A percentile compares a stretch with the other conserved stretches of the same genome.
phyloP scores from a whole-genome alignment of 2,888 invertebrate genomes.

The Nemoura dubitans region DNA sequence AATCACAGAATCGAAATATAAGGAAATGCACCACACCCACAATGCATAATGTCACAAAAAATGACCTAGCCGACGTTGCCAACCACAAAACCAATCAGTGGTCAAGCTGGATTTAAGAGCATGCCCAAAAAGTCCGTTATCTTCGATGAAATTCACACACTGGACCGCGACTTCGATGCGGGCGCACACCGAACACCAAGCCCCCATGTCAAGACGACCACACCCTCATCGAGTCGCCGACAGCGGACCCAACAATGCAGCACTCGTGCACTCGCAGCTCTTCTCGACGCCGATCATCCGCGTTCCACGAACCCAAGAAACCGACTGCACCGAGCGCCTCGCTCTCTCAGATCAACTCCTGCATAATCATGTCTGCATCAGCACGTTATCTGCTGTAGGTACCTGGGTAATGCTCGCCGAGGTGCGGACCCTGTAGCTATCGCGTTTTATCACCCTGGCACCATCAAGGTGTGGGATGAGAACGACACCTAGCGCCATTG shows the following conservation, averaged over 20 bases:
- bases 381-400: background rate
- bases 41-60: background rate
- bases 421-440: background rate
- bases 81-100: background rate
- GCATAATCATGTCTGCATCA: no score
- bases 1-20: background rate
- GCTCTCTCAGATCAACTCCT: background rate
- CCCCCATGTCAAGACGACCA: background rate
- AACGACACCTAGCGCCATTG: slow-evolving; percentile 32
- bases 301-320: background rate
- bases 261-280: background rate
- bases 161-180: background rate
- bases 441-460: background rate
- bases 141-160: background rate
- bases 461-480: slow-evolving; percentile 38
- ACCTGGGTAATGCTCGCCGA: background rate
- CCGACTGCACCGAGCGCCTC: background rate
- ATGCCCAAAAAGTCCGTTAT: background rate
- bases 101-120: background rate
- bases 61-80: no score
- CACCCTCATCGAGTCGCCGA: background rate
- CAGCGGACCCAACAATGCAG: background rate
- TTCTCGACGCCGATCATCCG: background rate
- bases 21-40: background rate
- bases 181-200: background rate